Conservation (phyloP, 2,797 vertebrate species). For the Phoxinus dragarum region DNA sequence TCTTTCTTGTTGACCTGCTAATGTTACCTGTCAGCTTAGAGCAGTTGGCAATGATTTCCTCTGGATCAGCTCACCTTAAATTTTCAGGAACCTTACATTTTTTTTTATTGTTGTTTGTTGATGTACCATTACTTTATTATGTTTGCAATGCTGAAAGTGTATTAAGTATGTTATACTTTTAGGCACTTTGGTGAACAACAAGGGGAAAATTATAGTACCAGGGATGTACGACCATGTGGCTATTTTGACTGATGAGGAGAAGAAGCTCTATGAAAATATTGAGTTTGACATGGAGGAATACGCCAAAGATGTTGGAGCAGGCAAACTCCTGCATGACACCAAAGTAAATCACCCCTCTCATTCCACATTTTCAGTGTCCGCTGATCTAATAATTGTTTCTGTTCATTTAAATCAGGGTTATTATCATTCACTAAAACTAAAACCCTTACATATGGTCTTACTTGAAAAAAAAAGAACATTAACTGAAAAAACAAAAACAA, state of each 20-base stretch:
- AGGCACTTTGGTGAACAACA: constrained; percentile 87
- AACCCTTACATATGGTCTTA: neutral
- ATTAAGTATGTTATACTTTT: constrained; percentile 32
- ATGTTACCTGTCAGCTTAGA: neutral
- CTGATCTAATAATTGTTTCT: neutral
- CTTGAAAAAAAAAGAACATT: neutral
- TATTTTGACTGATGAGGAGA: constrained; percentile 84
- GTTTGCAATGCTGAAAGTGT: neutral
- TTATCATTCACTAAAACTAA: neutral
- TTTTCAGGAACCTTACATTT: neutral
- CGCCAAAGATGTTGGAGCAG: constrained; percentile 83
- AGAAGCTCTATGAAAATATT: constrained; percentile 86
- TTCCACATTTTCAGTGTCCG: neutral
- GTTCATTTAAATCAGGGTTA: neutral
- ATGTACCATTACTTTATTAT: neutral
- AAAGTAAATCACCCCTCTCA: constrained; percentile 77
- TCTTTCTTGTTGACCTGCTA: neutral
- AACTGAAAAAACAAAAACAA: neutral
- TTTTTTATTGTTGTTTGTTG: neutral
- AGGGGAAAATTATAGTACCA: constrained; percentile 86
- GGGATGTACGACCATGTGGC: constrained; percentile 86
- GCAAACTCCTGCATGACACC: constrained; percentile 80
- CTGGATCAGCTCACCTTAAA: neutral
- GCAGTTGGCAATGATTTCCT: neutral
- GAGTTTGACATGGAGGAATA: constrained; percentile 93